phyloP scores from a whole-genome alignment of 2,113 vertebrate species.

The Zapornia atra region DNA sequence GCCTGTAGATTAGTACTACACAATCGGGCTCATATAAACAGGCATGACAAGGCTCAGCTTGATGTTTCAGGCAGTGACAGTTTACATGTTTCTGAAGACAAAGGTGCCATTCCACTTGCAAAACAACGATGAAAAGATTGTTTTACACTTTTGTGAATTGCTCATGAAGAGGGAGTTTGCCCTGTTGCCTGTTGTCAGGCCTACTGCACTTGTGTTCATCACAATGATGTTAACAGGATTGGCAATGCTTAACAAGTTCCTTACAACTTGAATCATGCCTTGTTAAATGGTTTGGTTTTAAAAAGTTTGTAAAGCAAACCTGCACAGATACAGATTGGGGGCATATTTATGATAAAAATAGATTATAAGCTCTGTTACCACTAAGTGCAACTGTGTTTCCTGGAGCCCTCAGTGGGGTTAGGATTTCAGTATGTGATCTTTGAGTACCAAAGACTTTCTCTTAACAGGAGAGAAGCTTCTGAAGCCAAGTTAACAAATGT shows the following conservation, averaged over 20 bases:
- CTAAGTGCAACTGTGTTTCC: not conserved
- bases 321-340: not conserved
- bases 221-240: conserved; percentile 31
- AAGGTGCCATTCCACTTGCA: conserved; percentile 10
- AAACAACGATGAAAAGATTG: conserved; percentile 9
- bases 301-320: not conserved
- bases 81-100: conserved; percentile 34
- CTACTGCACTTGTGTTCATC: not conserved
- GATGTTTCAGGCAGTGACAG: conserved; percentile 35
- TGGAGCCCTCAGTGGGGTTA: not conserved
- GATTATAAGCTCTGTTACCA: not conserved
- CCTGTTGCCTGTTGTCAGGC: not conserved
- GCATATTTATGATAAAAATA: not conserved
- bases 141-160: not conserved
- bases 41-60: conserved; percentile 15
- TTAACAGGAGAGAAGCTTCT: not conserved
- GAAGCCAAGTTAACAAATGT: not conserved
- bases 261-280: not conserved
- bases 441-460: not conserved
- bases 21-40: not conserved
- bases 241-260: not conserved
- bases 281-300: not conserved
- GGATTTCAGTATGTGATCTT: not conserved
- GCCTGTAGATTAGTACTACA: conserved; percentile 42
- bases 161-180: not conserved